Evolutionary conservation across 2,113 vertebrate genomes (phyloP).

Genomic region (Andinoacara biseriatus): DNA sequence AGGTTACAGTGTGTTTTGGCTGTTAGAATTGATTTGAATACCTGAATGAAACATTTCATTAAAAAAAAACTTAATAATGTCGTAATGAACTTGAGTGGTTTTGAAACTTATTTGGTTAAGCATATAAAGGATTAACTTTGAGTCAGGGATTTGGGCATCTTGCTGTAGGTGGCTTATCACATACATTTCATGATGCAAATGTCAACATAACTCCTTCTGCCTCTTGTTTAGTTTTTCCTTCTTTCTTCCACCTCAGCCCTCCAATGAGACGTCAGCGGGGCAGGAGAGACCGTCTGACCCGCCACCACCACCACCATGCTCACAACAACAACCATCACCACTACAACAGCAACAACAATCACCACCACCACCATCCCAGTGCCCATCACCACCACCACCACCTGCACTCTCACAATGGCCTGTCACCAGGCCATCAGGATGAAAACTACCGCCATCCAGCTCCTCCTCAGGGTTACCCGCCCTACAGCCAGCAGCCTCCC

Average conservation of each 20-base stretch:
- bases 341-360: constrained; percentile 39
- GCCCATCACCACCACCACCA: constrained; percentile 53
- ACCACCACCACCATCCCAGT: constrained; percentile 39
- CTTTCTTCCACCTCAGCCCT: constrained; percentile 80
- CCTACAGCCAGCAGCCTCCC: constrained; percentile 88
- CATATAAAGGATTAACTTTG: background rate
- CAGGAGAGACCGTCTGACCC: constrained; percentile 91
- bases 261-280: constrained; percentile 94
- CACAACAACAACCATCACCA: constrained; percentile 59
- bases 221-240: background rate
- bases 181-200: background rate
- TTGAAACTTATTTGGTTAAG: background rate
- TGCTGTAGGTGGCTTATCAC: background rate
- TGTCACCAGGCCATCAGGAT: constrained; percentile 84
- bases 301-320: constrained; percentile 85
- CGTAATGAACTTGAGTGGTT: background rate
- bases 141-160: background rate
- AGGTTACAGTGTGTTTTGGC: background rate
- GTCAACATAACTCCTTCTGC: background rate
- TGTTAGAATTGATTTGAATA: background rate
- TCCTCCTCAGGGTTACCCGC: constrained; percentile 79
- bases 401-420: constrained; percentile 78
- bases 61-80: background rate
- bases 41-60: background rate
- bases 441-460: constrained; percentile 92